Base-by-base conservation (phyloP, 2,113 vertebrate species). In the Tenebrosternarchus preto region DNA sequence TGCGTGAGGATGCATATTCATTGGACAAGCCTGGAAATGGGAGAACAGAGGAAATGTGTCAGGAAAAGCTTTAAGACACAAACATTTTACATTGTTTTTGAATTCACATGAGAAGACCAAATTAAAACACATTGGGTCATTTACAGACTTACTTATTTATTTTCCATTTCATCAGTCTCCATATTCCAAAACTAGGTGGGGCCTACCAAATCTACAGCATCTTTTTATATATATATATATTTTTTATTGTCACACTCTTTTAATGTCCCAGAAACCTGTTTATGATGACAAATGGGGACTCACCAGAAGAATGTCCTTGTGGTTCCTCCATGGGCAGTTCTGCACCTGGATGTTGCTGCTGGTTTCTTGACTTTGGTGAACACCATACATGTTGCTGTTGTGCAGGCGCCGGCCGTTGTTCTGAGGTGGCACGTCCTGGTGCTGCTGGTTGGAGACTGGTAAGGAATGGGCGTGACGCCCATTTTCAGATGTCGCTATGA, bases 1-100 rank as follows among this genome's bases (percentile, higher is more conserved):
- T 2, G 95, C 90, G 0, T 92, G 93, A 0, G 94, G 93, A 79
- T 93, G 92, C 91, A 93, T 92, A 90, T 97, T 97, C 96, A 98
- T 96, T 31, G 96, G 96, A 86, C 96, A 98, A 0, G 96, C 96
- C 96, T 98, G 89, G 15, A 76, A 86, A 73, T 43, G 12, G 68
- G 43, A 31, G 61, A 16, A 31, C 2, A n/a, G 20, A 24, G 31
- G 19, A 53, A 64, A 55, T 29, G 8, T 8, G 43, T 60, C 60
- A n/a, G 7, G n/a, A 50, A 50, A 50, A 15, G 39, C 39, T 43
- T 4, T 43, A 43, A 43, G 11, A 8, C 6, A 43, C 39, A 43
- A n/a, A n/a, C n/a, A n/a, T n/a, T 11, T 59, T 53, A 46, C n/a
- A 25, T 6, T 60, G 11, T 43, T 39, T 61, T 39, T 39, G 24